These are phyloP conservation scores for Jordanella pulchra DNA, from an alignment of 2,797 vertebrate species.

Conservation along the genomic window DNA sequence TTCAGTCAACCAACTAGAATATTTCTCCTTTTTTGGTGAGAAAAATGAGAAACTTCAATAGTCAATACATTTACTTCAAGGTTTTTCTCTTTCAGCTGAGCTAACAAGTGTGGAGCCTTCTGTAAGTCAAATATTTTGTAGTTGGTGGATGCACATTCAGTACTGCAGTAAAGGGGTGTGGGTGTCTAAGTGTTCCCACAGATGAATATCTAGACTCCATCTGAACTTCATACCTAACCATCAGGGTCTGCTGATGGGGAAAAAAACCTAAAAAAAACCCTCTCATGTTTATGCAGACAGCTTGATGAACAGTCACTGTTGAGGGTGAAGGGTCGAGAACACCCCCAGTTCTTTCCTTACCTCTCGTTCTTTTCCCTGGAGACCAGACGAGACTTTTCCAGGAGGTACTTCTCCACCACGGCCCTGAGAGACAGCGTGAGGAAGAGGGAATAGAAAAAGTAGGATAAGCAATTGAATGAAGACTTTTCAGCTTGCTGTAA, in stretches of 20 bases:
- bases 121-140: slow-evolving; percentile 2
- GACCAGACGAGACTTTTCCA: slow-evolving; percentile 97
- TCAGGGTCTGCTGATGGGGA: slow-evolving; percentile 8
- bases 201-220: slow-evolving; percentile 6
- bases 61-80: neutral
- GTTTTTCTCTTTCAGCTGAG: neutral
- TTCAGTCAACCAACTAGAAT: neutral
- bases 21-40: neutral
- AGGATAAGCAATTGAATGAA: slow-evolving; percentile 58
- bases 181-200: slow-evolving; percentile 9
- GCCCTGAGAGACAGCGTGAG: slow-evolving; percentile 77
- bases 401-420: slow-evolving; percentile 97
- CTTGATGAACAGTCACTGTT: slow-evolving; percentile 44
- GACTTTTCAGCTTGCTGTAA: slow-evolving; percentile 38
- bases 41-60: neutral
- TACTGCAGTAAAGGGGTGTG: neutral
- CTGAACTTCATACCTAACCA: slow-evolving; percentile 42
- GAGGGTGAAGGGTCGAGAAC: slow-evolving; percentile 40
- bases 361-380: slow-evolving; percentile 97
- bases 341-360: slow-evolving; percentile 70
- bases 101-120: neutral
- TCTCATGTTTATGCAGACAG: slow-evolving; percentile 43
- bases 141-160: neutral
- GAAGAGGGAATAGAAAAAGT: slow-evolving; percentile 8
- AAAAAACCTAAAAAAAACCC: neutral